phyloP scores from a whole-genome alignment of 2,113 vertebrate species.

The Cyprinus carpio region DNA sequence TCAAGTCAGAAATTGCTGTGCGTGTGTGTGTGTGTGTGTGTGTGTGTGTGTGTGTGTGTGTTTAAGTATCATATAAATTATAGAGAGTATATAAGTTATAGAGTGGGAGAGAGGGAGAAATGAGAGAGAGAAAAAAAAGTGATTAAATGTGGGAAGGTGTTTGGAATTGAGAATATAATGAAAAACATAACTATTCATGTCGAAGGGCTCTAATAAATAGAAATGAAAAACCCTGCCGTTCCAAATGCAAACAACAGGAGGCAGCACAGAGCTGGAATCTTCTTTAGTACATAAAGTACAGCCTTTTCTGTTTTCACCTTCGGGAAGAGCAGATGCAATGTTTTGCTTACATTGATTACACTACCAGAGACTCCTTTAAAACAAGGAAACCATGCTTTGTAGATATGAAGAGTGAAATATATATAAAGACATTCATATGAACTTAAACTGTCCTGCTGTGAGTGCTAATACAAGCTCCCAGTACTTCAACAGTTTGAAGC shows the following conservation, averaged over 20 bases:
- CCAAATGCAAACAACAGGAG: constrained; percentile 43
- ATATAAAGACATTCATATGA: not conserved
- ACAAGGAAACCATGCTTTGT: not conserved
- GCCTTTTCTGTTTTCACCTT: not conserved
- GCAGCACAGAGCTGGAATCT: constrained; percentile 45
- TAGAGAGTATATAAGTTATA: no score
- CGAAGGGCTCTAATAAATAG: not conserved
- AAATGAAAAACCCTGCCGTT: constrained; percentile 2
- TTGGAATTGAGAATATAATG: not conserved
- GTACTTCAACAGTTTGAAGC: constrained; percentile 20
- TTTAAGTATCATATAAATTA: no score
- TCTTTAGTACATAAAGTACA: not conserved
- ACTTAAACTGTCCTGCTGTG: constrained; percentile 17
- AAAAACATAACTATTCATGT: not conserved
- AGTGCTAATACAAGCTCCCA: constrained; percentile 17
- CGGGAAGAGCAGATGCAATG: not conserved
- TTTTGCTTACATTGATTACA: not conserved
- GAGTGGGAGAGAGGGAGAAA: not conserved
- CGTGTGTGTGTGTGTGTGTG: not conserved
- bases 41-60: not conserved
- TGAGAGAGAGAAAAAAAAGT: not conserved
- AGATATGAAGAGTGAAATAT: not conserved
- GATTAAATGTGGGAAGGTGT: not conserved
- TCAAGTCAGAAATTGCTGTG: no score
- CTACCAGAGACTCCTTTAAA: not conserved